Percentiles rank a stretch among this genome's conserved stretches.
These are phyloP conservation scores for Madoqua kirkii DNA, from an alignment of 2,113 vertebrate genomes.

Conservation along the genomic window DNA sequence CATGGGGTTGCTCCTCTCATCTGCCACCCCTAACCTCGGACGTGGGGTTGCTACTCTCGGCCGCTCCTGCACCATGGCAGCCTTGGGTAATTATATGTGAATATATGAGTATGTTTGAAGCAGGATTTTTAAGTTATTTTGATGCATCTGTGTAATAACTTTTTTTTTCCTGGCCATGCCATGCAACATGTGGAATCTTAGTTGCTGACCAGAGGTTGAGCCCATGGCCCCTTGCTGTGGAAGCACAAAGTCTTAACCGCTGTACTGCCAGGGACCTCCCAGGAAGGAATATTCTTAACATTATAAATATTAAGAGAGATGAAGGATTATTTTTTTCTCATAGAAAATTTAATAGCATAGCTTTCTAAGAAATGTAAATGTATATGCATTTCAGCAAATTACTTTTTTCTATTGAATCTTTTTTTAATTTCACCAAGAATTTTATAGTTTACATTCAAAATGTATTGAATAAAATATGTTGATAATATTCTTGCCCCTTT, in stretches of 20 bases:
- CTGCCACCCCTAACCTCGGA: no score
- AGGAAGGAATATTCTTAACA: background rate
- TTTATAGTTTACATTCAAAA: slow-evolving; percentile 17
- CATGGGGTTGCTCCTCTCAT: no score
- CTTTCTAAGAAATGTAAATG: background rate
- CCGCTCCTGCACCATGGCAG: accelerated
- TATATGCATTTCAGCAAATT: slow-evolving; percentile 38
- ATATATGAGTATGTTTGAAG: background rate
- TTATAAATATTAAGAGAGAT: background rate
- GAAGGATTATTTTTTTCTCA: background rate
- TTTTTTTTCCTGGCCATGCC: background rate
- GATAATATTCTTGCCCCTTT: slow-evolving; percentile 21
- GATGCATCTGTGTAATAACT: background rate
- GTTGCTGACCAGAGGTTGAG: background rate
- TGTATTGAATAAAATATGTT: background rate
- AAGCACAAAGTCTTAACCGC: background rate
- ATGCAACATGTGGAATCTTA: background rate
- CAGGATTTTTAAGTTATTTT: background rate
- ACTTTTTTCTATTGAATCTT: background rate
- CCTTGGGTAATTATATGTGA: background rate
- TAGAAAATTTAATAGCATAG: background rate
- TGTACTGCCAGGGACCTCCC: background rate
- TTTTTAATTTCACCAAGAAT: background rate
- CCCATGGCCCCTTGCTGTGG: background rate
- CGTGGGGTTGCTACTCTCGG: no score